Conservation (phyloP, 2,797 vertebrate species). For the Muscicapa comitata region DNA sequence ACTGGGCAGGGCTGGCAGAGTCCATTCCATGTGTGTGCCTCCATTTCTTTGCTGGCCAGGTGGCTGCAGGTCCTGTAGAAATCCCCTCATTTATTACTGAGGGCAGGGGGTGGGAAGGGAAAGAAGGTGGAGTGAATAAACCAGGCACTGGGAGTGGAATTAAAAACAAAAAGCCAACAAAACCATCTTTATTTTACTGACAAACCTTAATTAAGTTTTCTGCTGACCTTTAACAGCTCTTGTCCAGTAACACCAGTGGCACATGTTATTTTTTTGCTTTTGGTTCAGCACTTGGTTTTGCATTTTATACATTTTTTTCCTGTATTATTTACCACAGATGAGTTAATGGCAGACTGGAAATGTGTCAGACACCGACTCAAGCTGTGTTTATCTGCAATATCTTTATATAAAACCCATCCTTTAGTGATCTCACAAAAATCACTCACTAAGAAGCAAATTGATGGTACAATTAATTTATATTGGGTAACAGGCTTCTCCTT, state of each 20-base stretch:
- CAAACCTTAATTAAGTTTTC: neutral
- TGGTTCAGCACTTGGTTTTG: neutral
- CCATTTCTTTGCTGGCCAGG: neutral
- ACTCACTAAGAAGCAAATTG: neutral
- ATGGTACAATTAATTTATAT: neutral
- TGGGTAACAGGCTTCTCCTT: neutral
- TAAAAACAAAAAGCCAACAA: neutral
- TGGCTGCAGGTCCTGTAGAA: neutral
- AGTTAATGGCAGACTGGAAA: neutral
- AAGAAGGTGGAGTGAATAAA: neutral
- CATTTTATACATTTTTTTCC: neutral
- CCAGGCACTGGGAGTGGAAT: neutral
- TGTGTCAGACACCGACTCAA: neutral
- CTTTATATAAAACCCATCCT: neutral
- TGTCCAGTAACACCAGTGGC: neutral
- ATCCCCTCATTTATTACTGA: neutral
- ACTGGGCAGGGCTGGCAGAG: neutral
- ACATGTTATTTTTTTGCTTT: neutral
- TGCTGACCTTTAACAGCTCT: neutral
- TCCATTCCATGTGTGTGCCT: fast-evolving
- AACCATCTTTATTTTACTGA: neutral
- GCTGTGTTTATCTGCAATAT: neutral
- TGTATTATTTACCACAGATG: neutral
- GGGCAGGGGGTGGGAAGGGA: neutral
- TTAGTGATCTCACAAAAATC: neutral